Evolutionary conservation across 2,888 invertebrate species (phyloP), one percentile per base, ranked within the genome.

Genomic region (Eugnorisma glareosa): DNA sequence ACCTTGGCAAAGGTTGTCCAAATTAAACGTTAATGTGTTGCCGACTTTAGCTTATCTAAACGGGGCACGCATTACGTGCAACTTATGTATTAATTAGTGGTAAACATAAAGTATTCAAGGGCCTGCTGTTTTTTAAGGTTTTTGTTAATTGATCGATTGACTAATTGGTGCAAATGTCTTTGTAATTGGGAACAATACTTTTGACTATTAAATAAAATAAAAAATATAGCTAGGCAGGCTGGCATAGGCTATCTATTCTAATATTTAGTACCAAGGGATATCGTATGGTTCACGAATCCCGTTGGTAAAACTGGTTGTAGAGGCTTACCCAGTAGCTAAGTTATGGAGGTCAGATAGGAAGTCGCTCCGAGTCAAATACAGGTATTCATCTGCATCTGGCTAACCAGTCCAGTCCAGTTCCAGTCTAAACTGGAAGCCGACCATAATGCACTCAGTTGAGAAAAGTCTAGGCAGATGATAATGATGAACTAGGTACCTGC

Each of bases 11-110:
- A 76, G 71, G 71, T 72, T 51, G 37, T 4, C 15, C 57, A 57
- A 68, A 69, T 81, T 54, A 64, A 67, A 35, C 28, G 45, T 61
- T 71, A 76, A 84, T 76, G 75, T 8, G 71, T 76, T 69, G 75
- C 67, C 70, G 66, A 51, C 31, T 40, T 66, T 69, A 51, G 40
- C 63, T 87, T 87, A 86, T 87, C 86, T 81, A 74, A 67, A 18
- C 40, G n/a, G 82, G 82, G 28, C 67, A 73, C 45, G 7, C 21
- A 0, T 48, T 68, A 64, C 51, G 63, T 77, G 6, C 40, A 45
- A 69, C n/a, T 69, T 67, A 37, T 63, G 31, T 71, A 40, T 66
- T 67, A 45, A 72, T 79, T 83, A 74, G 54, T 79, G 40, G 1
- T 48, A 13, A 4, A 48, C 8, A 24, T 45, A 37, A 24, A 40